These are phyloP conservation scores for Cosmia pyralina DNA, from an alignment of 2,888 invertebrate species.

Conservation along the genomic window DNA sequence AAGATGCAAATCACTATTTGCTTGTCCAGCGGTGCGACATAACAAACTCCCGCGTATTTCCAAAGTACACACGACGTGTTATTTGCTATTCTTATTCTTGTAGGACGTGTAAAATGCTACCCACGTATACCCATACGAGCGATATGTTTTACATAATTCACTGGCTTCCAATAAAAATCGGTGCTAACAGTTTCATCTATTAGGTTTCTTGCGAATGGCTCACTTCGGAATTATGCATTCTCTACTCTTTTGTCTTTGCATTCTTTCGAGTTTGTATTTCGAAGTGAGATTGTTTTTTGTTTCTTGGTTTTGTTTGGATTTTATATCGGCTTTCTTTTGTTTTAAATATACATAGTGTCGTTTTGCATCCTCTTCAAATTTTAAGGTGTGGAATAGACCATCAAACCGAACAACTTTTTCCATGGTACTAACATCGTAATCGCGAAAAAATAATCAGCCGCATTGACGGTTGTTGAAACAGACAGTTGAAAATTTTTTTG, in stretches of 20 bases:
- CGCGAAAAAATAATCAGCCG: too few species aligned
- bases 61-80: slow-evolving; percentile 65
- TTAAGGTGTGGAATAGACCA: too few species aligned
- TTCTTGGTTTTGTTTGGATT: background rate
- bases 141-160: slow-evolving; percentile 65
- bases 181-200: slow-evolving; percentile 46
- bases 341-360: background rate
- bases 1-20: background rate
- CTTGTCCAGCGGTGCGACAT: slow-evolving; percentile 22
- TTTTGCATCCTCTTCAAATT: too few species aligned
- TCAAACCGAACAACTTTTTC: too few species aligned
- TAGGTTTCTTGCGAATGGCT: slow-evolving; percentile 39
- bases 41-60: slow-evolving; percentile 50
- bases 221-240: slow-evolving; percentile 33
- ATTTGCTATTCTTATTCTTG: slow-evolving; percentile 73
- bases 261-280: slow-evolving; percentile 20
- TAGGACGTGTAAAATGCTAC: slow-evolving; percentile 74
- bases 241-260: slow-evolving; percentile 18
- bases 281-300: background rate
- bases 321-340: background rate
- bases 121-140: slow-evolving; percentile 58
- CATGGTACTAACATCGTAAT: too few species aligned
- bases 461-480: too few species aligned
- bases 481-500: too few species aligned
- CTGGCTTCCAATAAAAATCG: slow-evolving; percentile 48